Evolutionary conservation across 2,113 vertebrate genomes (phyloP), one percentile per base, ranked within the genome.

Genomic region (Dolichotis patagonum): DNA sequence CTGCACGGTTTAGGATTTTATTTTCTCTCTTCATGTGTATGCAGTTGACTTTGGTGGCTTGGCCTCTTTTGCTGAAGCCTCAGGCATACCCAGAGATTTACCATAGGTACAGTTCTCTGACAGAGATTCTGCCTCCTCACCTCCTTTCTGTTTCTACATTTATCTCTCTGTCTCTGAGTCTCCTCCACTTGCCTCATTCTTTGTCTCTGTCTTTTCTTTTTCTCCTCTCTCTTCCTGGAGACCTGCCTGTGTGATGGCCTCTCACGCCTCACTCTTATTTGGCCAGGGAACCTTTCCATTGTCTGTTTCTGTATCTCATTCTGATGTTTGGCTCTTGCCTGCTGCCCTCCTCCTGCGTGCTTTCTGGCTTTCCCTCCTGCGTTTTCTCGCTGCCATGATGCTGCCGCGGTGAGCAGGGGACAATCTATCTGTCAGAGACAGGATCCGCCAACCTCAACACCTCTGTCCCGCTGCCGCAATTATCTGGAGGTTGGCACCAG

Each of bases 391-490:
- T 95, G 95, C 95, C 65, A 54, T 24, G 96, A 95, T 97, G 97
- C 95, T 91, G 88, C 96, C 89, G 92, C 86, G 85, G 96, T 95
- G 97, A 97, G 98, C 98, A 98, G 93, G 97, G 98, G 98, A 98
- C 98, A 98, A 98, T 98, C 98, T 98, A 98, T 98, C 98, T 98
- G 98, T 98, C 98, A 98, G 98, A 98, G 98, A 98, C 97, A 96
- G 98, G 98, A 97, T 98, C 98, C 63, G 97, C 98, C 98, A 98
- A 98, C 98, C 98, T 98, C 98, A 98, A 98, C 98, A 98, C 96
- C 98, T 98, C 98, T 98, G 98, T 98, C 98, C 98, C 58, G 96
- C 98, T 98, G 98, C 98, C 98, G 98, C 98, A 99, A 99, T 99
- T 99, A 99, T 99, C 98, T 58, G 96, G 94, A 98, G 97, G 95